phyloP scores from a whole-genome alignment of 2,113 vertebrate genomes.

The Lynx canadensis region DNA sequence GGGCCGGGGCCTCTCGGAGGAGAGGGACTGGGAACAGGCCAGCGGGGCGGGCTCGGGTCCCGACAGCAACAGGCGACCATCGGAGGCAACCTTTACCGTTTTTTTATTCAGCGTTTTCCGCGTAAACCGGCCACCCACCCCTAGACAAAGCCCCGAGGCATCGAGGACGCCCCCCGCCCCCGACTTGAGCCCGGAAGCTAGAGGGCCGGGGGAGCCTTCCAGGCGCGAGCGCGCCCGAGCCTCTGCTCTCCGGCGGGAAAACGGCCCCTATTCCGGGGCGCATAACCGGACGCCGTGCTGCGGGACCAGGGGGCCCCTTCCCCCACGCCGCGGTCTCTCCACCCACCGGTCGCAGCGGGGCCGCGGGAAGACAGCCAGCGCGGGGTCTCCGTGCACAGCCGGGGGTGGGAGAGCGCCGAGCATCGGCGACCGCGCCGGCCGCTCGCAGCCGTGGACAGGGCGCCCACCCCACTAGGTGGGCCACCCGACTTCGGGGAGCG shows the following conservation, averaged over 20 bases:
- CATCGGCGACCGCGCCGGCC: not conserved
- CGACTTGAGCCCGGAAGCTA: rapidly evolving
- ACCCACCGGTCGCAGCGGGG: not conserved
- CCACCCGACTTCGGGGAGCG: not conserved
- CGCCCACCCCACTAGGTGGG: not conserved
- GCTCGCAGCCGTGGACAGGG: not conserved
- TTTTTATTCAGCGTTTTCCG: not conserved
- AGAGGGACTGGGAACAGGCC: not conserved
- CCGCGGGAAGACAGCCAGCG: not conserved
- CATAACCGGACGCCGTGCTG: not conserved
- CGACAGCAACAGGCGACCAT: not conserved
- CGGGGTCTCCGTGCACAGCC: not conserved
- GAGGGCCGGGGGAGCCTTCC: not conserved
- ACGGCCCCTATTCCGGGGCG: not conserved
- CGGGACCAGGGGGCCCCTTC: not conserved
- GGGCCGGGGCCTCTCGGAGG: not conserved
- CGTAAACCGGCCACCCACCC: not conserved
- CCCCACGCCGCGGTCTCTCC: not conserved
- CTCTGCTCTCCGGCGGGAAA: not conserved
- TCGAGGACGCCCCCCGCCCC: no score
- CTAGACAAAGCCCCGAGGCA: not conserved
- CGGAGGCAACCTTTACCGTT: not conserved
- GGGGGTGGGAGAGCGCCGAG: not conserved
- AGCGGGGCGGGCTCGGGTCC: not conserved
- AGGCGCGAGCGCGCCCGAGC: not conserved